phyloP scores from a whole-genome alignment of 2,113 vertebrate species.

The Microtus richardsoni region DNA sequence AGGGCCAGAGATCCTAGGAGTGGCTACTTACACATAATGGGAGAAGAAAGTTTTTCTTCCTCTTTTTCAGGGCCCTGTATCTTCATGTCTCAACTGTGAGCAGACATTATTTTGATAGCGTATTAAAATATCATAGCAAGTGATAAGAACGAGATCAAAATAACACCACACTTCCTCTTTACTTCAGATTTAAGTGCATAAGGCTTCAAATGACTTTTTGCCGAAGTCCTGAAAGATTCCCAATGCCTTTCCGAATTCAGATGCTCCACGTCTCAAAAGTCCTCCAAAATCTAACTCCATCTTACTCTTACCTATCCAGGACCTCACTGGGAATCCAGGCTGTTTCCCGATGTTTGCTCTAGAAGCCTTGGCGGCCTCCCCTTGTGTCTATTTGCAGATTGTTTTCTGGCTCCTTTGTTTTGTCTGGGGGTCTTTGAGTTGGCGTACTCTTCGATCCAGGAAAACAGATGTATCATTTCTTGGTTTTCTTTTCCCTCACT shows the following conservation, averaged over 20 bases:
- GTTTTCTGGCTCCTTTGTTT: neutral
- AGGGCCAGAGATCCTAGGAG: neutral
- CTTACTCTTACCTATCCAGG: neutral
- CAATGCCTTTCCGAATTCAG: neutral
- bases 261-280: neutral
- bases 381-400: conserved; percentile 2
- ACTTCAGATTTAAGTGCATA: neutral
- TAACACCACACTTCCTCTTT: neutral
- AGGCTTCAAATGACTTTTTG: conserved; percentile 11
- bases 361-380: neutral
- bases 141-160: conserved; percentile 4
- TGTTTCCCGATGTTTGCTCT: conserved; percentile 24
- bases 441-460: neutral
- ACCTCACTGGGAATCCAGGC: neutral
- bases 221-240: neutral
- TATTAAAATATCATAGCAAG: conserved; percentile 6
- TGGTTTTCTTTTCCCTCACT: neutral
- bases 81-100: conserved; percentile 16
- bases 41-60: conserved; percentile 20
- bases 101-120: conserved; percentile 16
- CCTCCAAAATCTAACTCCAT: neutral
- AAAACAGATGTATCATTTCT: conserved; percentile 22
- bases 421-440: neutral
- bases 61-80: neutral
- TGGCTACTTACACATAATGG: neutral